These are phyloP conservation scores for Corbicula japonica DNA, from an alignment of 2,888 invertebrate genomes.

Conservation along the genomic window DNA sequence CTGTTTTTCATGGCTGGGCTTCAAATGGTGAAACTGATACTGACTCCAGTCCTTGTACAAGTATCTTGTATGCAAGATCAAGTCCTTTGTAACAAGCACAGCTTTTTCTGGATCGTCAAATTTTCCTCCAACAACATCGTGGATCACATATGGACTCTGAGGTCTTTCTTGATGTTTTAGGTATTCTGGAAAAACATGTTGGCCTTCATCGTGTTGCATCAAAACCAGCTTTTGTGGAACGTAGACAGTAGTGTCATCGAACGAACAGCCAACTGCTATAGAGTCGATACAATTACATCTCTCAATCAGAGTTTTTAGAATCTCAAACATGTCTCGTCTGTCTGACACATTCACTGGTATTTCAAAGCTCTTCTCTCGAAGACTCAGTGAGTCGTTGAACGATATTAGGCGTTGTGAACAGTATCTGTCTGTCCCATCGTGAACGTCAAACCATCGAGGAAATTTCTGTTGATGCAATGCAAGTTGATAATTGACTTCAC, in stretches of 20 bases:
- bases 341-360: background rate
- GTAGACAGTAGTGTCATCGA: background rate
- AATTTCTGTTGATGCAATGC: background rate
- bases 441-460: constrained; percentile 4
- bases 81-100: background rate
- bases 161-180: constrained; percentile 6
- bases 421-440: background rate
- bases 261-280: background rate
- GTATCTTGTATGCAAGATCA: background rate
- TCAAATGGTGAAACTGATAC: constrained; percentile 1
- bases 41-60: background rate
- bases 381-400: background rate
- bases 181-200: background rate
- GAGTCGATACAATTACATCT: background rate
- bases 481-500: background rate
- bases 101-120: constrained; percentile 1
- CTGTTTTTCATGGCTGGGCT: background rate
- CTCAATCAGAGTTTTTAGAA: background rate
- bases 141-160: background rate
- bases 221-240: constrained; percentile 1
- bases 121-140: background rate
- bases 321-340: background rate
- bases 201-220: background rate
- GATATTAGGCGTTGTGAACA: no score
- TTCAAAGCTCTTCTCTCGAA: background rate